Base-by-base conservation (phyloP, 2,888 invertebrate species). In the Brachyptera risi region DNA sequence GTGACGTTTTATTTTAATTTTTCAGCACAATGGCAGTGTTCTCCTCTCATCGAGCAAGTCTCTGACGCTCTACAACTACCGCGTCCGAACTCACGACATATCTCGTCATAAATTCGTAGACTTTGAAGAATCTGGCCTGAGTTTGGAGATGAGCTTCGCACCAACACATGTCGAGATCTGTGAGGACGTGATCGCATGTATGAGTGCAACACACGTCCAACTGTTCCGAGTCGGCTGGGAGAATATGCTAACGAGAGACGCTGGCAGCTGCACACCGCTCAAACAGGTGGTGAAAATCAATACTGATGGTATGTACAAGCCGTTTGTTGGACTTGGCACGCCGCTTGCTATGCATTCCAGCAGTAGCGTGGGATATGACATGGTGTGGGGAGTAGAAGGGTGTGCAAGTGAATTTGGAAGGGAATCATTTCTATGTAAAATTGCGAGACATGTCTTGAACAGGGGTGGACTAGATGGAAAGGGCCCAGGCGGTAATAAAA, bases 101-200 rank as follows among this genome's bases (percentile, higher is more conserved):
- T 86, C 86, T 1, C 84, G 83, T 68, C 77, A 84, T 66, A 81
- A 81, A 63, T 88, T 86, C 68, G 78, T 87, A 50, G 88, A 88
- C 70, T 87, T 88, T 69, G 82, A 86, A 66, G 84, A 85, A 56
- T 75, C 83, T 63, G 82, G 85, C 31, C 80, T 88, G 69, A 80
- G 82, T 47, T 74, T 90, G 1, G 83, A 84, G 67, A 74, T 88
- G 54, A 79, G 81, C 60, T 87, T 88, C 71, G 70, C 76, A 17
- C 85, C 87, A 3, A 72, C 75, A 1, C 77, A 80, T 60, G 74
- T 88, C 51, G 78, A 79, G 35, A 74, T 88, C 49, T 81, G 83
- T 31, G 88, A 89, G 70, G 86, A 88, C 73, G 84, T 85, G 62
- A 76, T 88, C 21, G 82, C 83, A 1, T 82, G 83, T 62, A 78